These are phyloP conservation scores for Ctenoplectra terminalis DNA, from an alignment of 1,140 invertebrate species.

Conservation along the genomic window DNA sequence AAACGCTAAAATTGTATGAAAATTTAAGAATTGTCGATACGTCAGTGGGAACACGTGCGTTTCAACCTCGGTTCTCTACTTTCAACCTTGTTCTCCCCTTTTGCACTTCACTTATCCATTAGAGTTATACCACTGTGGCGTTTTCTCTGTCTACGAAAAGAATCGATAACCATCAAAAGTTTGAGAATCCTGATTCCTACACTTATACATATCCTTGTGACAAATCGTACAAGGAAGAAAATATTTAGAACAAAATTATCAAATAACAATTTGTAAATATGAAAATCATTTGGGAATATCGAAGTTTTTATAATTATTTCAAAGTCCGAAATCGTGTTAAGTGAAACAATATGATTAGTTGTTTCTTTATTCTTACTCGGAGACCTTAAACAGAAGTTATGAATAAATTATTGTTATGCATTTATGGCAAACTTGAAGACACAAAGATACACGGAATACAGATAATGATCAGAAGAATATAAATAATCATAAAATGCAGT, in stretches of 20 bases:
- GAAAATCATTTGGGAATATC: no score
- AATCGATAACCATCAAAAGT: constrained; percentile 17
- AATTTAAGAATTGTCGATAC: background rate
- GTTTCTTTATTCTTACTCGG: no score
- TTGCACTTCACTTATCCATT: constrained; percentile 23
- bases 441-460: no score
- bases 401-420: no score
- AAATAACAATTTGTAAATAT: no score
- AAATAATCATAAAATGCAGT: no score
- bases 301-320: background rate
- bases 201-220: background rate
- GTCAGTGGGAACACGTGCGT: background rate
- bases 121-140: constrained; percentile 10
- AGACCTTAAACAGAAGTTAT: no score
- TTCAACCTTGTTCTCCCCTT: constrained; percentile 10
- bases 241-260: no score
- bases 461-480: no score
- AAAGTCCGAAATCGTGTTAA: background rate
- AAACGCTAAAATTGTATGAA: background rate
- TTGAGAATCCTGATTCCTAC: background rate
- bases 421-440: no score
- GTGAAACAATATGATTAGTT: no score
- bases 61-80: constrained; percentile 10
- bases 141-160: background rate
- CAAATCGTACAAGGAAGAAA: background rate